Base-by-base conservation (phyloP, 2,797 vertebrate species). In the Enteromius afrohamiltoni region DNA sequence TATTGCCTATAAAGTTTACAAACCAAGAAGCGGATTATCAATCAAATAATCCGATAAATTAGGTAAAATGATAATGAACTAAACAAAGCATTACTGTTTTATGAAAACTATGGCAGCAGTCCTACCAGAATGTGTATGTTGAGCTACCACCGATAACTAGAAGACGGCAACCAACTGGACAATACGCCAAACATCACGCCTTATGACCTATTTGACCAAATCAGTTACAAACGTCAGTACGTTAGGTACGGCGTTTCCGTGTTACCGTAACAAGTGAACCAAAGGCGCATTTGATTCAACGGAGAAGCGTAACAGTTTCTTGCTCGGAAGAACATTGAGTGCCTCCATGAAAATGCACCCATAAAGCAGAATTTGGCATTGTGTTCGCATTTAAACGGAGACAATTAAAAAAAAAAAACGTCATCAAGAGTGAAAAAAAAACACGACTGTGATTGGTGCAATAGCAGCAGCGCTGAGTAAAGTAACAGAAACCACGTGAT, bases 181-280 rank as follows among this genome's bases (percentile, higher is more conserved):
- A 19, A 1, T 23, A 2, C 1, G 1, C 17, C 55, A 47, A 77
- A 77, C 51, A 11, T 23, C 53, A 60, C 21, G 31, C 19, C 8
- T 13, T 2, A 14, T 6, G 34, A 53, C 29, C 49, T 16, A 16
- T 26, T n/a, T 58, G 16, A 1, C 8, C 17, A 21, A 53, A n/a
- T 1, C 8, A 11, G 29, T 2, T 14, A 19, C 11, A 23, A n/a
- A 17, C 45, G 4, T 51, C 16, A n/a, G 37, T 6, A 34, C 34
- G 34, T 34, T 42, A 65, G 76, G 62, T 16, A 34, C 42, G 26
- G 10, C 13, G 6, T 31, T 26, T 8, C 17, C 16, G 10, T 73
- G 2, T 64, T 82, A 82, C 80, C 45, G 55, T 82, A 82, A 64
- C 8, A 51, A 29, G 31, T 1, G 7, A 42, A 81, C 13, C 11